Evolutionary conservation across 2,888 invertebrate species (phyloP).

Genomic region (Dichetophora obliterata): DNA sequence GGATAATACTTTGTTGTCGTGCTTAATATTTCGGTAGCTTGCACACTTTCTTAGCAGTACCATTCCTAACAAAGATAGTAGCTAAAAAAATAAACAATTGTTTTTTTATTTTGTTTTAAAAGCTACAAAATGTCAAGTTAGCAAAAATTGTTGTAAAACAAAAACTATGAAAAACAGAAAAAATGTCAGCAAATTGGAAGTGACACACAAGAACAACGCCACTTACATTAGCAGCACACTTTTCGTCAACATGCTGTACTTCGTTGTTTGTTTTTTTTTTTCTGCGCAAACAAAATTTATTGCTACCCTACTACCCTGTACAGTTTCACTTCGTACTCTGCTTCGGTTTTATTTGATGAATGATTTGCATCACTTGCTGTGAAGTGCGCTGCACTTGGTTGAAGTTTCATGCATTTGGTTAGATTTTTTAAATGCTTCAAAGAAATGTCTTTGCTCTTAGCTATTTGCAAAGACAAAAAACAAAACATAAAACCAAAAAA

Average conservation of each 20-base stretch:
- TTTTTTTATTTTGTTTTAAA: neutral
- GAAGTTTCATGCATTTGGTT: neutral
- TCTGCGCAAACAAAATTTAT: neutral
- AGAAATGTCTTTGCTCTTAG: no score
- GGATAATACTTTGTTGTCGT: neutral
- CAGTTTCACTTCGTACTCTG: neutral
- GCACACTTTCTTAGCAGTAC: neutral
- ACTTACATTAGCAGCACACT: neutral
- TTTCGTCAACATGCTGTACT: neutral
- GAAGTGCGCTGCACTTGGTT: neutral
- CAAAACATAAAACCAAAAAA: no score
- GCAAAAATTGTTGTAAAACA: neutral
- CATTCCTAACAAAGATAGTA: neutral
- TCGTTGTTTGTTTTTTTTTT: neutral
- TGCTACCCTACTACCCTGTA: neutral
- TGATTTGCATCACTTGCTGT: neutral
- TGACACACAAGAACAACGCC: neutral
- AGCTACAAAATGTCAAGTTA: conserved; percentile 6
- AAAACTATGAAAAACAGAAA: neutral
- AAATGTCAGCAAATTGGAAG: neutral
- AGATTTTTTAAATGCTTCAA: no score
- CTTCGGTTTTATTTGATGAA: neutral
- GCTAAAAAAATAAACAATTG: neutral
- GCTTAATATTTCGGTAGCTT: neutral
- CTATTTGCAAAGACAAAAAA: no score